Conservation (phyloP, 2,888 invertebrate species). For the Nymphalis polychloros region DNA sequence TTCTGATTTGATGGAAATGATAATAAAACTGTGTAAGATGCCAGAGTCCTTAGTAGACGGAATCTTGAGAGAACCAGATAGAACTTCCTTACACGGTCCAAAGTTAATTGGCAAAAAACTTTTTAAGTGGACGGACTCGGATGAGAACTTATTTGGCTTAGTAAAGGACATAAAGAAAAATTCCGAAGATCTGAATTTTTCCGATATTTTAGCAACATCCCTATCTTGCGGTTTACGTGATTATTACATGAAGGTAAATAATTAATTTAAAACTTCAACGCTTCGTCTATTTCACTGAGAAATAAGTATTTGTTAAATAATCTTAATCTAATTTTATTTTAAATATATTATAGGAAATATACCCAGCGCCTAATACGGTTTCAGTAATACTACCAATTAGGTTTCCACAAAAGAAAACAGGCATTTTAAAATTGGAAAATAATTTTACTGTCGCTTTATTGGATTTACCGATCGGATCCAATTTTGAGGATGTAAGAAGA, state of each 20-base stretch:
- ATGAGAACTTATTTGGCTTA: conserved; percentile 59
- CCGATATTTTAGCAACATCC: conserved; percentile 72
- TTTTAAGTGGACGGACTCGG: conserved; percentile 62
- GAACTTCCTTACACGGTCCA: conserved; percentile 70
- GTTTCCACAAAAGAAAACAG: conserved; percentile 46
- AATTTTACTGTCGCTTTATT: conserved; percentile 76
- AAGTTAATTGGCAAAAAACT: conserved; percentile 66
- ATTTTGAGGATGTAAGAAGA: conserved; percentile 47
- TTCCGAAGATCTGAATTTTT: conserved; percentile 60
- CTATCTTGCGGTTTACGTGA: conserved; percentile 72
- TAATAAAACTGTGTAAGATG: conserved; percentile 50
- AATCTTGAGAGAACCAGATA: conserved; percentile 57
- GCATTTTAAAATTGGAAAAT: conserved; percentile 58
- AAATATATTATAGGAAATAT: conserved; percentile 46
- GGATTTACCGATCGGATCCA: conserved; percentile 62
- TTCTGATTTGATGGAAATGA: conserved; percentile 47
- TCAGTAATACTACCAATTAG: conserved; percentile 59
- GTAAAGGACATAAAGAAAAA: conserved; percentile 60
- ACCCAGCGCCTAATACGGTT: conserved; percentile 54
- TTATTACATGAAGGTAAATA: conserved; percentile 63
- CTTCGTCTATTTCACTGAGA: background rate
- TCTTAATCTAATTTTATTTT: background rate
- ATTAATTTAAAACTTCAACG: background rate
- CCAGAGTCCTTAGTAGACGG: conserved; percentile 54
- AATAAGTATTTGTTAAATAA: background rate